Evolutionary conservation across 2,888 invertebrate genomes (phyloP).

Genomic region (Agriopis leucophaearia): DNA sequence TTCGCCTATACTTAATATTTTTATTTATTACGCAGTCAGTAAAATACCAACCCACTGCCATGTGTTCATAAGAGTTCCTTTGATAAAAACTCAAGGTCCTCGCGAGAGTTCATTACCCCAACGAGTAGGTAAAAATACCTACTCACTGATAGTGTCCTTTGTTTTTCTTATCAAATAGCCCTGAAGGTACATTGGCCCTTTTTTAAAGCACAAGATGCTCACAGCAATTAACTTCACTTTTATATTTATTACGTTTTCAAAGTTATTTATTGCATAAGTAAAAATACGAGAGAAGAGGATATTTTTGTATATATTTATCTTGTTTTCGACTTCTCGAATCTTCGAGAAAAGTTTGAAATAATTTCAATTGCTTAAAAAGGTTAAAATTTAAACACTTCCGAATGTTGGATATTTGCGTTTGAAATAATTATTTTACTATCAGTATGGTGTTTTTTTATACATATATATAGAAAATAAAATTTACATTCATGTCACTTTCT

Average conservation of each 20-base stretch:
- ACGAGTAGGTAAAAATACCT: slow-evolving; percentile 53
- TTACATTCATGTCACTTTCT: too few species aligned
- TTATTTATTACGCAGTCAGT: neutral
- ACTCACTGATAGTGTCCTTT: slow-evolving; percentile 65
- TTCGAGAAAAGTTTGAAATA: slow-evolving; percentile 5
- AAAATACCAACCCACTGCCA: neutral
- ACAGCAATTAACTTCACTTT: slow-evolving; percentile 45
- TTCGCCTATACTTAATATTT: neutral
- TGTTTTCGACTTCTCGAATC: slow-evolving; percentile 1
- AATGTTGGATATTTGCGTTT: neutral
- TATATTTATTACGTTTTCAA: slow-evolving; percentile 25
- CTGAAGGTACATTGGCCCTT: slow-evolving; percentile 77
- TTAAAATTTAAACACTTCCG: slow-evolving; percentile 2
- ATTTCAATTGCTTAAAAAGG: slow-evolving; percentile 13
- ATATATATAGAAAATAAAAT: neutral
- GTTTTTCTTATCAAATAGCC: slow-evolving; percentile 70
- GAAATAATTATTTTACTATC: neutral
- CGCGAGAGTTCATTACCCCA: slow-evolving; percentile 45
- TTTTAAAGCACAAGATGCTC: slow-evolving; percentile 62
- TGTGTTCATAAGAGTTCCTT: slow-evolving; percentile 24
- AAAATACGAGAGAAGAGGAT: neutral
- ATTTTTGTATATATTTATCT: slow-evolving; percentile 12
- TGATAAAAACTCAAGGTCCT: slow-evolving; percentile 59
- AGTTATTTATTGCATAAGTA: slow-evolving; percentile 26
- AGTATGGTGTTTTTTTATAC: neutral